A percentile compares a stretch with the other conserved stretches of the same genome.
Evolutionary conservation across 2,113 vertebrate species (phyloP).

Genomic region (Stomatorhinus ivindoensis): DNA sequence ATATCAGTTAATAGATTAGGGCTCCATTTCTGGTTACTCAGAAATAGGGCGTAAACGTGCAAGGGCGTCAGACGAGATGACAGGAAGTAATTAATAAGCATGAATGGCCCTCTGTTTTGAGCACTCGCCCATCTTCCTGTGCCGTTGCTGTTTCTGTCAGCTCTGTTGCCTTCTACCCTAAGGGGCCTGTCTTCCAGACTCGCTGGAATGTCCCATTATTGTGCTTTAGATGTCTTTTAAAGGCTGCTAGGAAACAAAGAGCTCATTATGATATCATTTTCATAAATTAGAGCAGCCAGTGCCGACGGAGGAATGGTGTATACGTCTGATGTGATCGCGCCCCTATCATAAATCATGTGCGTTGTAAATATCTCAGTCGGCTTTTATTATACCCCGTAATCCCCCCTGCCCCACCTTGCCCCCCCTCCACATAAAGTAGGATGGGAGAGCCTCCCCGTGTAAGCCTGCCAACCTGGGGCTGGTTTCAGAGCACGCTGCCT

Average conservation of each 20-base stretch:
- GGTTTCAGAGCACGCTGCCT: background rate
- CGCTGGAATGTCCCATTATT: constrained; percentile 2
- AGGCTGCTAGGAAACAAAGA: constrained; percentile 14
- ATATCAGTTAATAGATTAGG: background rate
- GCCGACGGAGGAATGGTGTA: background rate
- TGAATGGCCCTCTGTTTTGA: constrained; percentile 2
- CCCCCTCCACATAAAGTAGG: background rate
- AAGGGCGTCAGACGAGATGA: background rate
- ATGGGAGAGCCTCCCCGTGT: background rate
- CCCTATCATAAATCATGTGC: background rate
- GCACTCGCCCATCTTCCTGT: background rate
- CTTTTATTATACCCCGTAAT: constrained; percentile 10
- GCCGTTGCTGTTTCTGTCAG: background rate
- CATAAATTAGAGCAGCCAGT: constrained; percentile 3
- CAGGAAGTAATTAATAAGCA: constrained; percentile 4
- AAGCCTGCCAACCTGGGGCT: background rate
- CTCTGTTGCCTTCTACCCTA: background rate
- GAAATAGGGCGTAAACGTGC: background rate
- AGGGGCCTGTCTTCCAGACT: background rate
- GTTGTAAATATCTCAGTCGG: background rate
- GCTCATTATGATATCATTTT: constrained; percentile 15
- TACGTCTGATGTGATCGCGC: background rate
- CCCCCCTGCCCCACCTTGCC: background rate
- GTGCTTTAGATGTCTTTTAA: background rate
- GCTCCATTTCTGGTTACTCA: background rate